Conservation (phyloP, 2,113 vertebrate genomes). For the Cebus imitator region DNA sequence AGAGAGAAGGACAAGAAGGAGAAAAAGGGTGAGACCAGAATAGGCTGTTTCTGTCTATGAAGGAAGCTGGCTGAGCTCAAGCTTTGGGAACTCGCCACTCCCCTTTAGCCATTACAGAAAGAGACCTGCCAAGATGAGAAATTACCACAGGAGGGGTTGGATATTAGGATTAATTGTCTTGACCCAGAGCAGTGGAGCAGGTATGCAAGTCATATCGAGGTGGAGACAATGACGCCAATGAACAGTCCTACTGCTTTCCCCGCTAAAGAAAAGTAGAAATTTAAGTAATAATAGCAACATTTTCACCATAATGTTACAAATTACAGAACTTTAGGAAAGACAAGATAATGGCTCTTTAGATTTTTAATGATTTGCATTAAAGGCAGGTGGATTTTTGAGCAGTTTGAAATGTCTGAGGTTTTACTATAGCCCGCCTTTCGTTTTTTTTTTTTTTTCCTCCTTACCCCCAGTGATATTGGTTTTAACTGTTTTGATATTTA, state of each 20-base stretch:
- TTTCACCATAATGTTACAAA: conserved; percentile 80
- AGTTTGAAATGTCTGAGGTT: conserved; percentile 35
- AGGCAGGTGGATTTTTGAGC: conserved; percentile 41
- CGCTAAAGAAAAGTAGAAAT: conserved; percentile 83
- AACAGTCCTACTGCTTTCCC: conserved; percentile 83
- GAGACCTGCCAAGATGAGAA: conserved; percentile 98
- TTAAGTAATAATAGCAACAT: conserved; percentile 78
- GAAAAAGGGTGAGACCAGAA: background rate
- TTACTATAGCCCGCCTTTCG: background rate
- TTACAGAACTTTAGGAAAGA: conserved; percentile 72
- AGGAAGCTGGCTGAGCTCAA: conserved; percentile 82
- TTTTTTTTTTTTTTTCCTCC: conserved; percentile 39
- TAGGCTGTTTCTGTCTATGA: background rate
- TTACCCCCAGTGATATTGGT: conserved; percentile 61
- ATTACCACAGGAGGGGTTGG: conserved; percentile 91
- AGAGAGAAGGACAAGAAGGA: background rate
- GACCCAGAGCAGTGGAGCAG: conserved; percentile 93
- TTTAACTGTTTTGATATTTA: conserved; percentile 71
- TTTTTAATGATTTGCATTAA: conserved; percentile 52
- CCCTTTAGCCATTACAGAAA: conserved; percentile 94
- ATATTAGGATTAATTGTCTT: conserved; percentile 99
- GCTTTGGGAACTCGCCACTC: conserved; percentile 88
- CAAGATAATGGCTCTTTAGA: conserved; percentile 69
- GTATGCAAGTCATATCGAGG: conserved; percentile 91
- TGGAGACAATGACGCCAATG: conserved; percentile 91